A percentile compares a stretch with the other conserved stretches of the same genome.
phyloP scores from a whole-genome alignment of 2,113 vertebrate species.

The Notechis scutatus region DNA sequence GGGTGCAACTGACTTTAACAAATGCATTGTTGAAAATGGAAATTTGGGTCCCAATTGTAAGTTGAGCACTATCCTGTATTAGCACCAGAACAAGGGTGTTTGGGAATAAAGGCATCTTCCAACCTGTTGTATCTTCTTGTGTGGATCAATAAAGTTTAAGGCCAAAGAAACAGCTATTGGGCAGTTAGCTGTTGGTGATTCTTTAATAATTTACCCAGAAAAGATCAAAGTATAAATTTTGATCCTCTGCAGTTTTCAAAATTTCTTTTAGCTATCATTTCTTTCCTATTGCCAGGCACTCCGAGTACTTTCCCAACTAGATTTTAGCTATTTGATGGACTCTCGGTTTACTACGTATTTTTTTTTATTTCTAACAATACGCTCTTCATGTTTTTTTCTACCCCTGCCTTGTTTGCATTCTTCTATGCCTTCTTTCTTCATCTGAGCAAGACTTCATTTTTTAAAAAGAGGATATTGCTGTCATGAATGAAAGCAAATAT shows the following conservation, averaged over 20 bases:
- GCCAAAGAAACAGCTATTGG: not conserved
- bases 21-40: not conserved
- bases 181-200: not conserved
- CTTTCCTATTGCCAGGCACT: not conserved
- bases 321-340: not conserved
- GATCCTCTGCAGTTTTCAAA: not conserved
- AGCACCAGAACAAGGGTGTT: not conserved
- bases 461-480: not conserved
- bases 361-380: not conserved
- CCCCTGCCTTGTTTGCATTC: not conserved
- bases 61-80: not conserved
- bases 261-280: not conserved
- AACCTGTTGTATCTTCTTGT: not conserved
- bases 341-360: not conserved
- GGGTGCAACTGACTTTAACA: not conserved
- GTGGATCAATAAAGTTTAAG: not conserved
- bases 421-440: not conserved
- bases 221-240: not conserved
- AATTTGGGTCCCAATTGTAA: not conserved
- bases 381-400: not conserved
- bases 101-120: not conserved
- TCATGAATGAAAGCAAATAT: no score
- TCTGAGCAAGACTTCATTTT: not conserved
- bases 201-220: not conserved
- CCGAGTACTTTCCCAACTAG: not conserved